Evolutionary conservation across 2,888 invertebrate genomes (phyloP).

Genomic region (Panorpa germanica): DNA sequence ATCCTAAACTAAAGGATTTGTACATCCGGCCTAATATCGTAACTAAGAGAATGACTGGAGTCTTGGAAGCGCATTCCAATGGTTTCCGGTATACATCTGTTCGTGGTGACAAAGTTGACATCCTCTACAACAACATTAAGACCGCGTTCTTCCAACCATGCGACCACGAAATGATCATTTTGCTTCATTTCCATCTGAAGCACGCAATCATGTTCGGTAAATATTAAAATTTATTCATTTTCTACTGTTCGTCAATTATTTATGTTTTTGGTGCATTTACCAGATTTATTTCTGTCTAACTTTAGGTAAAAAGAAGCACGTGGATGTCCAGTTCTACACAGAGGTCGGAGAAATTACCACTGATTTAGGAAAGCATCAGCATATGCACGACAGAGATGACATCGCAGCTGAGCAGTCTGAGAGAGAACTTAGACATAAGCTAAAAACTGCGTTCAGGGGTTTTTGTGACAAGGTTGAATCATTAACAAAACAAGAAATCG

Average conservation of each 20-base stretch:
- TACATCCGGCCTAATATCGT: conserved; percentile 99
- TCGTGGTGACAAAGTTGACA: conserved; percentile 98
- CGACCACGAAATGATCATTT: conserved; percentile 98
- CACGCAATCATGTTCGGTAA: conserved; percentile 97
- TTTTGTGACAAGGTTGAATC: conserved; percentile 94
- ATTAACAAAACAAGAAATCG: conserved; percentile 91
- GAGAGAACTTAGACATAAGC: conserved; percentile 83
- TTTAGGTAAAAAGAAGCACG: conserved; percentile 81
- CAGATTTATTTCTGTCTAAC: no score
- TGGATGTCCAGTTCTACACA: conserved; percentile 98
- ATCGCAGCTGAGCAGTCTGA: conserved; percentile 97
- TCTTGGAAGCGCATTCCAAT: conserved; percentile 88
- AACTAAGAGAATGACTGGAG: conserved; percentile 84
- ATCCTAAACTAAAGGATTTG: conserved; percentile 92
- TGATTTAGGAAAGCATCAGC: conserved; percentile 97
- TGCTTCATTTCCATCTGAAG: conserved; percentile 96
- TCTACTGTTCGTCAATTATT: not conserved
- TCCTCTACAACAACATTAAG: conserved; percentile 97
- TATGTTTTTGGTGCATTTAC: no score
- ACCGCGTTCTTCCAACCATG: conserved; percentile 99
- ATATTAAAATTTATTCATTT: conserved; percentile 13
- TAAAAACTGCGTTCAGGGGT: conserved; percentile 94
- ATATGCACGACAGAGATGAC: conserved; percentile 99
- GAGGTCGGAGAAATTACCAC: conserved; percentile 99
- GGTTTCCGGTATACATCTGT: conserved; percentile 96